Percentiles rank a stretch among this genome's conserved stretches.
phyloP scores from a whole-genome alignment of 2,113 vertebrate genomes.

The Zootoca vivipara region DNA sequence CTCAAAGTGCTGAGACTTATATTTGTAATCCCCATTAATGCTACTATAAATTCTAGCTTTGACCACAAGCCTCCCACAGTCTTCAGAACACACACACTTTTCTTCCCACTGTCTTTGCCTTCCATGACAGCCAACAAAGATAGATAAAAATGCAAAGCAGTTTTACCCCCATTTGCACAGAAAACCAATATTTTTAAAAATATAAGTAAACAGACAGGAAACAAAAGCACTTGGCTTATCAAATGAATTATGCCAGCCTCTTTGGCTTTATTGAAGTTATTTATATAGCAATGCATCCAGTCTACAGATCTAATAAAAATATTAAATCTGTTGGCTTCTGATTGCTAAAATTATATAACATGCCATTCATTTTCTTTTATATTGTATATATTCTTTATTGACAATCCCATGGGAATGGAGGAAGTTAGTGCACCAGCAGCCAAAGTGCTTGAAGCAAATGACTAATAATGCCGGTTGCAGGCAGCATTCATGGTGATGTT shows the following conservation, averaged over 20 bases:
- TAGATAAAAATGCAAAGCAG: not conserved
- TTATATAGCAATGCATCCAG: conserved; percentile 17
- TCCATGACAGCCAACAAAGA: not conserved
- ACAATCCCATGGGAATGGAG: not conserved
- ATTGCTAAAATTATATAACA: conserved; percentile 24
- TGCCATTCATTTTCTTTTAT: conserved; percentile 11
- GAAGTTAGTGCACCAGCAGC: not conserved
- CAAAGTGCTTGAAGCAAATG: not conserved
- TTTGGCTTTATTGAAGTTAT: conserved; percentile 10
- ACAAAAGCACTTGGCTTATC: not conserved
- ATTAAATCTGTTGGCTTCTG: conserved; percentile 28
- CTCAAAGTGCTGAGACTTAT: conserved; percentile 26
- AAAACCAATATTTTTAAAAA: conserved; percentile 13
- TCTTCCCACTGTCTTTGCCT: conserved; percentile 17
- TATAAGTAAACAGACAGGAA: conserved; percentile 8
- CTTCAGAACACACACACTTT: not conserved
- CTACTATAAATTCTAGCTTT: conserved; percentile 23
- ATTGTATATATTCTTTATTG: not conserved
- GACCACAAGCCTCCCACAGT: conserved; percentile 1
- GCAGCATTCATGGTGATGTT: not conserved
- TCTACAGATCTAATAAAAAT: conserved; percentile 18
- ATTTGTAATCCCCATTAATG: not conserved
- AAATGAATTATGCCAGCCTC: conserved; percentile 23
- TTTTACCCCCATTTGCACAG: not conserved
- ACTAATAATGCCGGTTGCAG: conserved; percentile 3